These are phyloP conservation scores for Altica lythri DNA, from an alignment of 2,888 invertebrate species.

Conservation along the genomic window DNA sequence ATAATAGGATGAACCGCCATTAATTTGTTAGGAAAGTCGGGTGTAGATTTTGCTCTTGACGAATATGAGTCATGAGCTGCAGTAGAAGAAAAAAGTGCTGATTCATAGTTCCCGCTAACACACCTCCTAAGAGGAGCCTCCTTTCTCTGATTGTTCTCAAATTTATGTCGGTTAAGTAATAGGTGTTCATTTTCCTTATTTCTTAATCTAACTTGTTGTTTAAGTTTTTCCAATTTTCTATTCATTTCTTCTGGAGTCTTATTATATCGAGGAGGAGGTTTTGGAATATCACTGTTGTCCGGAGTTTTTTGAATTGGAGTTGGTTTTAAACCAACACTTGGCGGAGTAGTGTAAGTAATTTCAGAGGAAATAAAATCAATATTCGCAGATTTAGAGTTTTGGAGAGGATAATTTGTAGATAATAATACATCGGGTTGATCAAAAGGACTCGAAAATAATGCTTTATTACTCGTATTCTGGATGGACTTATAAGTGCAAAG, in stretches of 20 bases:
- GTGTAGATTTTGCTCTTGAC: constrained; percentile 50
- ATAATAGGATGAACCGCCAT: constrained; percentile 14
- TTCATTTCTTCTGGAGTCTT: constrained; percentile 55
- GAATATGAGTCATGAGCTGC: constrained; percentile 17
- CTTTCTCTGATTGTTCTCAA: no score
- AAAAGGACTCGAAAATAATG: no score
- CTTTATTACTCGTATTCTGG: constrained; percentile 41
- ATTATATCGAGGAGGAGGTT: constrained; percentile 59
- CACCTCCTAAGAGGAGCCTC: constrained; percentile 50
- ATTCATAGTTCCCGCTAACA: constrained; percentile 48
- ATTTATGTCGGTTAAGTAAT: constrained; percentile 18
- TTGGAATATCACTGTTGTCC: constrained; percentile 56
- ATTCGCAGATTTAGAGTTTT: constrained; percentile 45
- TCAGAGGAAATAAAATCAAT: constrained; percentile 9
- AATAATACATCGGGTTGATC: constrained; percentile 49
- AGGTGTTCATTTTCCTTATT: constrained; percentile 41
- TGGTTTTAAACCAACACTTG: no score
- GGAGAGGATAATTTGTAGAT: constrained; percentile 45
- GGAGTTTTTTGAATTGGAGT: no score
- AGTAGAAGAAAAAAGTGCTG: no score
- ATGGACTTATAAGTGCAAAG: neutral
- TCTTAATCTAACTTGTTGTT: constrained; percentile 63
- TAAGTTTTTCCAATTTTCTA: constrained; percentile 63
- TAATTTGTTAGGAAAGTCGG: constrained; percentile 43
- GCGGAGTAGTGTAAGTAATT: neutral